phyloP scores from a whole-genome alignment of 2,113 vertebrate genomes.

The Alces alces region DNA sequence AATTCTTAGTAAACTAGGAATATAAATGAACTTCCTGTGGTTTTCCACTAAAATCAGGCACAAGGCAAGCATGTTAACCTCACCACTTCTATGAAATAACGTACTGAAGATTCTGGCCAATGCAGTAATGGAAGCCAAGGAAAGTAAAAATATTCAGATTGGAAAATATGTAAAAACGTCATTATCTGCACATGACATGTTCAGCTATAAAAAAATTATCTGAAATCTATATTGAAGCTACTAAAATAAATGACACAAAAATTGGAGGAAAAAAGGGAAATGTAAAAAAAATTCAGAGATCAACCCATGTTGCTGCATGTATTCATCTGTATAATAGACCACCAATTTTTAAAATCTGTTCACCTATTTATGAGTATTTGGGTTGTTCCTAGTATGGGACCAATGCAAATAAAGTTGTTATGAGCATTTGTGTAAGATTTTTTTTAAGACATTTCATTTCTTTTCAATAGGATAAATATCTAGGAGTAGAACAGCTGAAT shows the following conservation, averaged over 20 bases:
- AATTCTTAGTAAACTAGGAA: neutral
- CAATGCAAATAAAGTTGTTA: neutral
- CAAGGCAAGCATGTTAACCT: neutral
- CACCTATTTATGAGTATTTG: neutral
- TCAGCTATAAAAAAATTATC: neutral
- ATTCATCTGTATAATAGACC: neutral
- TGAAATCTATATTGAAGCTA: neutral
- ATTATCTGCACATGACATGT: neutral
- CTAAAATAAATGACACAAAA: neutral
- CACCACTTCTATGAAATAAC: neutral
- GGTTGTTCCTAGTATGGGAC: neutral
- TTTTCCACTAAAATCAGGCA: neutral
- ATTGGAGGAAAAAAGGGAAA: neutral
- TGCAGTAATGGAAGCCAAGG: neutral
- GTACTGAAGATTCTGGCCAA: neutral
- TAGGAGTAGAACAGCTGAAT: neutral
- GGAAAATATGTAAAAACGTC: neutral
- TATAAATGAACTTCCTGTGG: neutral
- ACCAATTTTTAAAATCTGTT: neutral
- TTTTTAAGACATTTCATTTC: neutral
- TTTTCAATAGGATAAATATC: neutral
- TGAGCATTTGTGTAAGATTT: neutral
- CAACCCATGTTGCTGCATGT: neutral
- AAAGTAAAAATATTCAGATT: neutral
- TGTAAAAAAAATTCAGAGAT: neutral